Base-by-base conservation (phyloP, 2,113 vertebrate species). In the Puntigrus tetrazona region DNA sequence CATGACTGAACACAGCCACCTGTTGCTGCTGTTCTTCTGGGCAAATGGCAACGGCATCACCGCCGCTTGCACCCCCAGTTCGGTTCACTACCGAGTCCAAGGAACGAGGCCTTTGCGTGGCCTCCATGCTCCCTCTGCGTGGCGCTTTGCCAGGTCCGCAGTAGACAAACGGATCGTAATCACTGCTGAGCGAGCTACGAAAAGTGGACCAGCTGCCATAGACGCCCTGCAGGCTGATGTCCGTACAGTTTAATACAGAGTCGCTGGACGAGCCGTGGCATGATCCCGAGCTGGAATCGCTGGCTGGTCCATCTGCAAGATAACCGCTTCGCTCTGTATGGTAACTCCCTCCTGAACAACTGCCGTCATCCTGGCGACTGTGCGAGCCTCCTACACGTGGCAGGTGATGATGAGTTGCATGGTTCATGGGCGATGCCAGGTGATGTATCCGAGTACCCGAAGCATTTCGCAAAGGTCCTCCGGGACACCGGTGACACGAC, bases 121-220 rank as follows among this genome's bases (percentile, higher is more conserved):
- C 83, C 4, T 86, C 91, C 0, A 89, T 86, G 73, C 89, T 94
- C 84, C 88, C 91, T 78, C 83, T 92, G 84, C 88, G 90, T 1
- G 89, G 90, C 1, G 34, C 78, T 0, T 75, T 86, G 6, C 89
- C 91, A 55, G 91, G 90, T 31, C 94, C 92, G n/a, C 95, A 96
- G 91, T 97, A 98, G 36, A 96, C 95, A 0, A 97, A 95, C 0
- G 97, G 97, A 76, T 99, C 97, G 0, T 96, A 98, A 92, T 98
- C 98, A 0, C 97, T 99, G 92, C 97, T 99, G 88, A 99, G 94
- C 34, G 98, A 99, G 92, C 98, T 99, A 75, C 95, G 97, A 92
- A 98, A 97, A 0, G 97, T 99, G 85, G 98, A 99, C 86, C 97
- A 97, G 94, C 98, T 98, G 89, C 98, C 98, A 0, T 99, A 97